phyloP scores from a whole-genome alignment of 2,888 invertebrate genomes.

The Drosophila pullipes region DNA sequence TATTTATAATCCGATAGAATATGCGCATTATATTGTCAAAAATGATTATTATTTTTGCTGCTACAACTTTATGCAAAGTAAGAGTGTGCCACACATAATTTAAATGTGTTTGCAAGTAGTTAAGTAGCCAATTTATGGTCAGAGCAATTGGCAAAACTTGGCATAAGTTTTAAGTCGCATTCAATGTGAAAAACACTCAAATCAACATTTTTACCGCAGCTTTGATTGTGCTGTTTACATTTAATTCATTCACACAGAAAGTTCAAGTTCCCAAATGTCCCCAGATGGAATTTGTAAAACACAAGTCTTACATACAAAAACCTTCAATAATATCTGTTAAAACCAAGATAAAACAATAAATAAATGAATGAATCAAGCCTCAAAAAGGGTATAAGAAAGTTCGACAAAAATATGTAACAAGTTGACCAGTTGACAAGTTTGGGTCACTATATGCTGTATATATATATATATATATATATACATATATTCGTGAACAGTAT shows the following conservation, averaged over 20 bases:
- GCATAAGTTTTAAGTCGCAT: conserved; percentile 3
- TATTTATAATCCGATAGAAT: conserved; percentile 37
- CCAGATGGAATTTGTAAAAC: not conserved
- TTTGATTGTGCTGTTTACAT: not conserved
- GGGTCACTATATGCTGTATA: not conserved
- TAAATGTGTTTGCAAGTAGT: conserved; percentile 24
- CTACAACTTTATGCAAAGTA: conserved; percentile 35
- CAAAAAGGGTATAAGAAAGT: not conserved
- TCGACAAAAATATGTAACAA: not conserved
- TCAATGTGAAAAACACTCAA: not conserved
- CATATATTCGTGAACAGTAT: not conserved
- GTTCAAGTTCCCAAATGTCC: not conserved
- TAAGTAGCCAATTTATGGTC: conserved; percentile 56
- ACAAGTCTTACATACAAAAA: not conserved
- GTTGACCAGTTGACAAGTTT: no score
- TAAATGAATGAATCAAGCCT: not conserved
- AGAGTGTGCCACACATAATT: not conserved
- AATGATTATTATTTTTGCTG: not conserved
- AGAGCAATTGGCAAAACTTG: conserved; percentile 1
- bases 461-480: not conserved
- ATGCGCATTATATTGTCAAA: conserved; percentile 48
- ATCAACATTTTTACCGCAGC: not conserved
- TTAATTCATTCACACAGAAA: not conserved
- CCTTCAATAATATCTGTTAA: not conserved
- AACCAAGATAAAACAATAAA: not conserved